Base-by-base conservation (phyloP, 2,797 vertebrate species). In the Acestrorhynchus altus region DNA sequence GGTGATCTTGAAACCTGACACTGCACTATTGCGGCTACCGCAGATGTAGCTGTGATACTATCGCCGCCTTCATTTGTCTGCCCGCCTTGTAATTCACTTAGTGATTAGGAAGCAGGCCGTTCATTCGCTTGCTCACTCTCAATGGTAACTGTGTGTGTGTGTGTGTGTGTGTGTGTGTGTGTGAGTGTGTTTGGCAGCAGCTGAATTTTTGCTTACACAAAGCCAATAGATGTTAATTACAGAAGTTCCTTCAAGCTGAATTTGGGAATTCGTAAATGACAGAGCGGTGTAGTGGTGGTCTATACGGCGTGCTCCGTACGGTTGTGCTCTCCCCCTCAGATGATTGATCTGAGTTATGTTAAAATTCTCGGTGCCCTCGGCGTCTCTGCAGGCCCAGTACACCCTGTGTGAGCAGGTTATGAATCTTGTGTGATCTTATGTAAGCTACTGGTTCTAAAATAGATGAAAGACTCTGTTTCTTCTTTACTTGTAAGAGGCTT, bases 21-120 rank as follows among this genome's bases (percentile, higher is more conserved):
- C 15, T 46, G 28, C 40, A 47, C 46, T 47, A 28, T 24, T 35
- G 8, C 47, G 9, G 11, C 12, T 35, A 39, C 6, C 9, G 8
- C 44, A 60, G 65, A 60, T 52, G 56, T 49, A 60, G 20, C 74
- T 22, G 44, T 42, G 60, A 40, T 40, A 44, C 44, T 46, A 35
- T 60, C 28, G 13, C 40, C 40, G 8, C 40, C 52, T 68, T 76
- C 52, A 66, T 76, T 75, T 59, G 49, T 49, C 64, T 76, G 63
- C 24, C 39, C 67, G 26, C 74, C 52, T 39, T 49, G 63, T 56
- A 76, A 16, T 76, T 69, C 67, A 42, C 16, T 54, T 63, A 20
- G 46, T 28, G 35, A 70, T 70, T 63, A 63, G 22, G 56, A 28
- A 59, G 56, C 26, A 13, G 4, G 12, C 9, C 42, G 10, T 66